phyloP scores from a whole-genome alignment of 1,140 invertebrate species.

The Mya arenaria region DNA sequence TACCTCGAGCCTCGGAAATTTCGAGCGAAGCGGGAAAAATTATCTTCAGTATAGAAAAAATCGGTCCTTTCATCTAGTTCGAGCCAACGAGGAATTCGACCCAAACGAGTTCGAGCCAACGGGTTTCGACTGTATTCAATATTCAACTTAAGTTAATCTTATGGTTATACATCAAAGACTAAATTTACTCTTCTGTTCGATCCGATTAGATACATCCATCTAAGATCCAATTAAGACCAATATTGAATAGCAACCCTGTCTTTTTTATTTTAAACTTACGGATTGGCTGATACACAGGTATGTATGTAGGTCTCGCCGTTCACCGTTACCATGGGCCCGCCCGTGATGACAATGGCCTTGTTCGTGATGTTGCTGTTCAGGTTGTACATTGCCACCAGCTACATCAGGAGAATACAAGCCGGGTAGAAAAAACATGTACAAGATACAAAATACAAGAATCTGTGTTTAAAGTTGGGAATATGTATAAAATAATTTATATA shows the following conservation, averaged over 20 bases:
- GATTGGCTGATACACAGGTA: not conserved
- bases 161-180: not conserved
- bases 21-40: too few species aligned
- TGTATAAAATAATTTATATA: not conserved
- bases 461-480: not conserved
- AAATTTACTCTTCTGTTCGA: not conserved
- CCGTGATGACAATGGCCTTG: not conserved
- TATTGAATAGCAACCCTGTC: too few species aligned
- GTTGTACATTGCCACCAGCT: constrained; percentile 40
- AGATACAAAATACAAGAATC: not conserved
- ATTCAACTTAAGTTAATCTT: not conserved
- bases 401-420: not conserved
- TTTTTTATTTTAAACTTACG: not conserved
- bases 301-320: not conserved
- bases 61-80: too few species aligned
- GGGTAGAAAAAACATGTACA: not conserved
- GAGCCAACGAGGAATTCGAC: not conserved
- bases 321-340: not conserved
- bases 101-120: not conserved
- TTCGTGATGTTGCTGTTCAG: not conserved
- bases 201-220: not conserved
- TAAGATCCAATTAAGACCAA: too few species aligned
- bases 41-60: too few species aligned
- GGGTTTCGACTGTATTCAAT: not conserved
- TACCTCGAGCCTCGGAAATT: too few species aligned